phyloP scores from a whole-genome alignment of 2,113 vertebrate genomes.

The Atlantisia rogersi region DNA sequence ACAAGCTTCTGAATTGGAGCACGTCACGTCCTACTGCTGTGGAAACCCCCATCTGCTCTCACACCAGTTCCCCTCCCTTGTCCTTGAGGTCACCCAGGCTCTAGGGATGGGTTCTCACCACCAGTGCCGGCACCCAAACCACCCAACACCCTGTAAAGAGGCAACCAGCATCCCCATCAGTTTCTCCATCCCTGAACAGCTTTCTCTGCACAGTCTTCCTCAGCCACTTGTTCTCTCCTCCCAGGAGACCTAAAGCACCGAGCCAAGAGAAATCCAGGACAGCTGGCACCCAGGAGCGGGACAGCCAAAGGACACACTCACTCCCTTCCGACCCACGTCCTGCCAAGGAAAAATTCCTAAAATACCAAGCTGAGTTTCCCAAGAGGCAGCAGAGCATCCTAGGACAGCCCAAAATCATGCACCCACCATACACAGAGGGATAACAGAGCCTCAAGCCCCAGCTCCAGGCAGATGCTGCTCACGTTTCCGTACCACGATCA shows the following conservation, averaged over 20 bases:
- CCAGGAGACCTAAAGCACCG: background rate
- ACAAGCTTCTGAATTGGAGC: background rate
- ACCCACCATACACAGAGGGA: background rate
- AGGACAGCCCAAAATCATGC: background rate
- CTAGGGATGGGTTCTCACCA: background rate
- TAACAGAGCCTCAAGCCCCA: background rate
- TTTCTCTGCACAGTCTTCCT: background rate
- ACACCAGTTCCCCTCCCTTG: background rate
- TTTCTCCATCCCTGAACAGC: background rate
- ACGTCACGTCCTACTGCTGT: background rate
- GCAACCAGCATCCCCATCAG: background rate
- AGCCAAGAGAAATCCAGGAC: conserved; percentile 2
- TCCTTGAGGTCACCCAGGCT: background rate
- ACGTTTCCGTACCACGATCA: accelerated
- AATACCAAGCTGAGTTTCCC: background rate
- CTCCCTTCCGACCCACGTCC: background rate
- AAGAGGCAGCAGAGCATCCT: background rate
- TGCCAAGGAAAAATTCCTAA: background rate
- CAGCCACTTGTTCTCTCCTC: background rate
- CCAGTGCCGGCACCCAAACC: background rate
- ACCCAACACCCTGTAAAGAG: accelerated
- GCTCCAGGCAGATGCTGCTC: background rate
- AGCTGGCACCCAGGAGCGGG: background rate
- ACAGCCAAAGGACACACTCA: accelerated
- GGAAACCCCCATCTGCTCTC: background rate